A percentile compares a stretch with the other conserved stretches of the same genome.
These are phyloP conservation scores for Lithophane ornitopus DNA, from an alignment of 2,888 invertebrate genomes.

Conservation along the genomic window DNA sequence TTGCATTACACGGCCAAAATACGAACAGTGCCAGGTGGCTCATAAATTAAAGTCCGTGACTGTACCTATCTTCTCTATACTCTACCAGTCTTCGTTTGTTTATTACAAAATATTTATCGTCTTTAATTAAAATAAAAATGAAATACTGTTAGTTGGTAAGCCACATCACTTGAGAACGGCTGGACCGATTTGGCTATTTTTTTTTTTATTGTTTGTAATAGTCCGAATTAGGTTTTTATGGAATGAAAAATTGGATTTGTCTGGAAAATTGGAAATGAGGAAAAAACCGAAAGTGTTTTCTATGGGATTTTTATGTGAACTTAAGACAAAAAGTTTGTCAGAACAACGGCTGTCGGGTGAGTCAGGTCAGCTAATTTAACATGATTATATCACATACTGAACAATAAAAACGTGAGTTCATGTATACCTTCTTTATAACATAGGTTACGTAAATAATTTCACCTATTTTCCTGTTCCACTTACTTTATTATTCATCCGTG, in stretches of 20 bases:
- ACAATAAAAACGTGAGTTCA: not conserved
- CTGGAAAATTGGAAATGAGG: not conserved
- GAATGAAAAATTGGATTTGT: not conserved
- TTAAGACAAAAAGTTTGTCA: too few species aligned
- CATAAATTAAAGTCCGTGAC: too few species aligned
- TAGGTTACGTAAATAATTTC: not conserved
- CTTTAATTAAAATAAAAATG: not conserved
- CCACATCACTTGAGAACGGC: not conserved
- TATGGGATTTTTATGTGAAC: too few species aligned
- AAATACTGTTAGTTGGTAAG: not conserved
- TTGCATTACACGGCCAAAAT: too few species aligned
- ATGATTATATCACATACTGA: not conserved
- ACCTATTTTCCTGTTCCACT: not conserved
- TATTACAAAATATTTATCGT: not conserved
- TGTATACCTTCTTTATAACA: not conserved
- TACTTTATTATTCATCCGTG: not conserved
- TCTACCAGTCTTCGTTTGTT: not conserved
- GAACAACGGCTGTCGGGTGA: too few species aligned
- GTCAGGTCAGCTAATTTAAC: too few species aligned
- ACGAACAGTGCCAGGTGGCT: too few species aligned
- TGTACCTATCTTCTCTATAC: too few species aligned
- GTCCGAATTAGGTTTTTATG: too few species aligned
- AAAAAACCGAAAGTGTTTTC: not conserved
- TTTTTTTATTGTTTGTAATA: not conserved
- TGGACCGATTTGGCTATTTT: not conserved